phyloP scores from a whole-genome alignment of 2,113 vertebrate genomes.

The Oreochromis tanganicae region DNA sequence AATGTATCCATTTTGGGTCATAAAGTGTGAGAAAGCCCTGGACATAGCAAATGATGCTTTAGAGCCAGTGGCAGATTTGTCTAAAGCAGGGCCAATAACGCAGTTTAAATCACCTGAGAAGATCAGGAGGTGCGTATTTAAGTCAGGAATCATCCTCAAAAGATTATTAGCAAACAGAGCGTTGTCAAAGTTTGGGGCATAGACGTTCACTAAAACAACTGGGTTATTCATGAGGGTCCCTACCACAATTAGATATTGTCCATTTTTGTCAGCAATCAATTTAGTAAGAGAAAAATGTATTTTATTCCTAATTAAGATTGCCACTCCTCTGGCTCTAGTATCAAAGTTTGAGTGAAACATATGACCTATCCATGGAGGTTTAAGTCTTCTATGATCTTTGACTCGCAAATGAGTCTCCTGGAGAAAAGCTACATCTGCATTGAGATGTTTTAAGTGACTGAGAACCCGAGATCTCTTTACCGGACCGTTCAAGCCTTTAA shows the following conservation, averaged over 20 bases:
- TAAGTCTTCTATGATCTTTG: background rate
- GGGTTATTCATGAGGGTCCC: fast-evolving
- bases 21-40: too few species aligned
- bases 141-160: background rate
- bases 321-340: background rate
- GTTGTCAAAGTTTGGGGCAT: background rate
- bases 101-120: too few species aligned
- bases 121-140: fast-evolving
- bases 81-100: too few species aligned
- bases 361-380: too few species aligned
- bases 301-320: background rate
- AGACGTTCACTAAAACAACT: too few species aligned
- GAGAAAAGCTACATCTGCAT: background rate
- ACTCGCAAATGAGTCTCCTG: background rate
- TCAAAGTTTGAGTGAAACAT: background rate
- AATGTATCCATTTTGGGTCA: too few species aligned
- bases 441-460: too few species aligned
- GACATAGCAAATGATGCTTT: too few species aligned
- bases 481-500: too few species aligned
- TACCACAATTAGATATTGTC: fast-evolving
- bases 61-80: too few species aligned
- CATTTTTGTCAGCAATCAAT: background rate
- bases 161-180: background rate
- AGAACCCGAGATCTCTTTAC: too few species aligned
- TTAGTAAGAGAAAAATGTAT: background rate